A percentile compares a stretch with the other conserved stretches of the same genome.
phyloP scores from a whole-genome alignment of 2,888 invertebrate species.

The Phoronis australis region DNA sequence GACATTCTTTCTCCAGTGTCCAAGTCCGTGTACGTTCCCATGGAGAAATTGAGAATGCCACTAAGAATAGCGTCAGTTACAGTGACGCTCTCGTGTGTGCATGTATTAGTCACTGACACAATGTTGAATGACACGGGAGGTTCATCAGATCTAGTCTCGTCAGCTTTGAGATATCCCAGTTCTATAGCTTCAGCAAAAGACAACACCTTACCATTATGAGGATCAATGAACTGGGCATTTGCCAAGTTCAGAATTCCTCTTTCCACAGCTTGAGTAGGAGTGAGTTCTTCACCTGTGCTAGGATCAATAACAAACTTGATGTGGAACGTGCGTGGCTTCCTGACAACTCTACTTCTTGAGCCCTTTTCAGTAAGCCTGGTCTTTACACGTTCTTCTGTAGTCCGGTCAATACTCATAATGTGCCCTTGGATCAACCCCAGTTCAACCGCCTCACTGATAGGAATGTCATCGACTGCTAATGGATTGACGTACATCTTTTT shows the following conservation, averaged over 20 bases:
- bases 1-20: slow-evolving; percentile 56
- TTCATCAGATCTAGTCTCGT: slow-evolving; percentile 42
- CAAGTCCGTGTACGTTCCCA: slow-evolving; percentile 53
- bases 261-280: slow-evolving; percentile 78
- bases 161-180: slow-evolving; percentile 67
- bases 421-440: slow-evolving; percentile 31
- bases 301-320: slow-evolving; percentile 64
- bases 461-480: slow-evolving; percentile 12
- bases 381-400: slow-evolving; percentile 2
- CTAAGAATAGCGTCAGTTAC: slow-evolving; percentile 47
- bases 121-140: too few species aligned
- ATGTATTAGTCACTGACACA: slow-evolving; percentile 23
- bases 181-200: slow-evolving; percentile 84
- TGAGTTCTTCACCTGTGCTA: slow-evolving; percentile 68
- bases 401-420: slow-evolving; percentile 22
- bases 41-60: slow-evolving; percentile 50
- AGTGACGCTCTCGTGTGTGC: slow-evolving; percentile 16
- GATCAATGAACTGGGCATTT: slow-evolving; percentile 76
- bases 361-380: too few species aligned
- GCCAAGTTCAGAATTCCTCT: slow-evolving; percentile 68
- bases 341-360: slow-evolving; percentile 10
- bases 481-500: slow-evolving; percentile 24
- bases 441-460: slow-evolving; percentile 16
- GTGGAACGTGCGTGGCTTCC: slow-evolving; percentile 24
- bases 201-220: slow-evolving; percentile 70